phyloP scores from a whole-genome alignment of 2,888 invertebrate species.

The Erebia epiphron region DNA sequence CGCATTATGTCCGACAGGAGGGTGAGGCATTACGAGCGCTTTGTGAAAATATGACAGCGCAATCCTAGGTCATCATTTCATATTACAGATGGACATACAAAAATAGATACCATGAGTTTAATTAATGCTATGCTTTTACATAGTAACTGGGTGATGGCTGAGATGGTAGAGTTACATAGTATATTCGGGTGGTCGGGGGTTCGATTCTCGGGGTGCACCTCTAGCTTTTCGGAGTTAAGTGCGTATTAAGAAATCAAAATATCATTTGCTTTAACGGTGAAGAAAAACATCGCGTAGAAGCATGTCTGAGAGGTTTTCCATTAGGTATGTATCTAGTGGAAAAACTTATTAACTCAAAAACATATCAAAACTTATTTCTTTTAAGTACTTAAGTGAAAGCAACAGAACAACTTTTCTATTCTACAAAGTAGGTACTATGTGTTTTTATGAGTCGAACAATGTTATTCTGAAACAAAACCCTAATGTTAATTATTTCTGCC shows the following conservation, averaged over 20 bases:
- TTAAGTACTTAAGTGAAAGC: conserved; percentile 2
- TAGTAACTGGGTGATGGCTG: no score
- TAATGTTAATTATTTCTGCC: conserved; percentile 8
- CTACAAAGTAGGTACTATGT: conserved; percentile 6
- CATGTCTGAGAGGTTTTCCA: no score
- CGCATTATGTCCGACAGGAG: conserved; percentile 70
- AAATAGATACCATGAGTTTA: neutral
- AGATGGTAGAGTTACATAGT: no score
- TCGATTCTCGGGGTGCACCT: no score
- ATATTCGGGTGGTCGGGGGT: no score
- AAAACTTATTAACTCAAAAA: conserved; percentile 5
- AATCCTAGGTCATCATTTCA: conserved; percentile 19
- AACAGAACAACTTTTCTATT: conserved; percentile 7
- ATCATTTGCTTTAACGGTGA: no score
- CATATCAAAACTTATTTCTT: conserved; percentile 11
- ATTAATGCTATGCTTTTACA: no score
- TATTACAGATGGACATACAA: neutral
- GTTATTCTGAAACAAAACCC: conserved; percentile 18
- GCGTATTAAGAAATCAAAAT: no score
- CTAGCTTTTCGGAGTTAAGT: no score
- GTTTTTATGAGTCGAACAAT: conserved; percentile 21
- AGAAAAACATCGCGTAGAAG: no score
- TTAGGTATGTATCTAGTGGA: neutral
- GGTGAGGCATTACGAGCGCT: conserved; percentile 47
- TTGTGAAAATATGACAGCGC: conserved; percentile 37